Conservation (phyloP, 2,797 vertebrate species). For the Tachyglossus aculeatus region DNA sequence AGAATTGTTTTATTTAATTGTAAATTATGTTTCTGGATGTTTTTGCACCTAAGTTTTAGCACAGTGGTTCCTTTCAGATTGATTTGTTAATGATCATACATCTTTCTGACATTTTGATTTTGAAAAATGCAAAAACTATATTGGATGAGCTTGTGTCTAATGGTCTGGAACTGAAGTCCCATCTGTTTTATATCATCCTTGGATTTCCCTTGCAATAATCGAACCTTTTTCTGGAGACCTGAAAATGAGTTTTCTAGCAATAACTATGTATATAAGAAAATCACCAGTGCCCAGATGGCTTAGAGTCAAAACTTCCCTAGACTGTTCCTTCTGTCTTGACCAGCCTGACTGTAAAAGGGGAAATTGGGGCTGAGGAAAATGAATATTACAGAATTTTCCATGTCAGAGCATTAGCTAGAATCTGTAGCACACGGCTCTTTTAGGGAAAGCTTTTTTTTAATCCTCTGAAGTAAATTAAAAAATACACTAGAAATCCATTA, state of each 20-base stretch:
- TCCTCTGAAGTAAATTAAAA: neutral
- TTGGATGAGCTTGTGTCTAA: neutral
- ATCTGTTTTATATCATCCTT: neutral
- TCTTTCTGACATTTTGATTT: neutral
- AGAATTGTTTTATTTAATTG: too few species aligned
- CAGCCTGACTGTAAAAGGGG: neutral
- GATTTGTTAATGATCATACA: too few species aligned
- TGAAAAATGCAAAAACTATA: constrained; percentile 1
- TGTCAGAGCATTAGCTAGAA: neutral
- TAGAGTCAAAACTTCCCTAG: neutral
- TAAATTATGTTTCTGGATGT: too few species aligned
- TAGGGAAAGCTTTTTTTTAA: neutral
- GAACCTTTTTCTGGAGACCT: neutral
- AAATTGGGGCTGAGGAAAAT: neutral
- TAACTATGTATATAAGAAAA: constrained; percentile 9
- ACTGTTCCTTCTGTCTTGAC: neutral
- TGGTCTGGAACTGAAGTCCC: neutral
- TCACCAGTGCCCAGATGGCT: neutral
- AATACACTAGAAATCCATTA: neutral
- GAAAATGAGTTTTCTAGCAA: constrained; percentile 7
- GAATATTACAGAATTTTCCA: neutral
- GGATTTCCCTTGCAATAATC: neutral
- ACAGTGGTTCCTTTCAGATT: too few species aligned
- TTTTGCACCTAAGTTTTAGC: too few species aligned
- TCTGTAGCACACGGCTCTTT: neutral